Evolutionary conservation across 2,797 vertebrate genomes (phyloP), one percentile per base, ranked within the genome.

Genomic region (Pampus argenteus): DNA sequence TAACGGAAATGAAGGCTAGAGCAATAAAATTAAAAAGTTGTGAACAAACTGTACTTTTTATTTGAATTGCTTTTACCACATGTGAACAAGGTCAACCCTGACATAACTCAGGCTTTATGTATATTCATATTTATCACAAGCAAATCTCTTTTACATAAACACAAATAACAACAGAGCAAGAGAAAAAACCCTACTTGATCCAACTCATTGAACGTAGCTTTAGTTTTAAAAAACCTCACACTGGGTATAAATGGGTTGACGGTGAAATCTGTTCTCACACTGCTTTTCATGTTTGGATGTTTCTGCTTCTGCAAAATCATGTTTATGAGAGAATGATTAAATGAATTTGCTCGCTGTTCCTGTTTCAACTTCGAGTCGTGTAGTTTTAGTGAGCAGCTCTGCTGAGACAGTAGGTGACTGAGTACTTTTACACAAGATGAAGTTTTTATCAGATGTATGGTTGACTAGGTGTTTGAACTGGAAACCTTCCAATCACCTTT

Each of bases 401-500:
- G n/a, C 31, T 9, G 51, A 20, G 26, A 25, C 17, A 25, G 23
- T 8, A 3, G 25, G 1, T 20, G 42, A 8, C 5, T 50, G 49
- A 54, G 34, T 58, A 5, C 6, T 57, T 72, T 47, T 28, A 25
- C 42, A 61, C 50, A 66, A 65, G 56, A 66, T 66, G 55, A 55
- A 57, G 58, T 65, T 34, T 47, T 66, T n/a, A n/a, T 49, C 3
- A 44, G 47, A 44, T 65, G 45, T 45, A 25, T 55, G 31, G n/a
- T 47, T 26, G 17, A 47, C 57, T 65, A 22, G 65, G 45, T 75
- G 8, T 60, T 74, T 67, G 29, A 74, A 66, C 63, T 64, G 73
- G 55, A 52, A 74, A 71, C 72, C 71, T 68, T 81, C 64, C 73
- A 74, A 9, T 71, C 72, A 61, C 62, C 64, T 75, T 62, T 63